phyloP scores from a whole-genome alignment of 2,113 vertebrate species.

The Pachypanchax playfairii region DNA sequence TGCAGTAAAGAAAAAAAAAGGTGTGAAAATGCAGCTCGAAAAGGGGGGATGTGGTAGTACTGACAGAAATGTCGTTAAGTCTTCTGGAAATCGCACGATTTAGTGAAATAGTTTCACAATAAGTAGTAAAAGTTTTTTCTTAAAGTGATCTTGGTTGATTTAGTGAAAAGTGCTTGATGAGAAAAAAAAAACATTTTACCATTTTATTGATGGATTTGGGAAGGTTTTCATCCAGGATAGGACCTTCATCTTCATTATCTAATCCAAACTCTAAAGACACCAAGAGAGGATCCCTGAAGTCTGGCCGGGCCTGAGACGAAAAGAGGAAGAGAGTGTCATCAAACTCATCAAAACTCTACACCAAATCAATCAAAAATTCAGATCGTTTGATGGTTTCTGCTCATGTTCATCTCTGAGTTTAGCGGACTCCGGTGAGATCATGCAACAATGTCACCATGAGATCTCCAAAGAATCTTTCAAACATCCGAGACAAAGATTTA shows the following conservation, averaged over 20 bases:
- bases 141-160: neutral
- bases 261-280: slow-evolving; percentile 89
- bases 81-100: too few relatives aligned
- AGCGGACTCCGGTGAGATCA: neutral
- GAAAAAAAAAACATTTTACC: slow-evolving; percentile 76
- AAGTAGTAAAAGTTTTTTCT: slow-evolving; percentile 8
- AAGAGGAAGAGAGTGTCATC: neutral
- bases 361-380: too few relatives aligned
- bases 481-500: neutral
- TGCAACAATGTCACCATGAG: neutral
- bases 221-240: slow-evolving; percentile 86
- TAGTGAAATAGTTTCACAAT: too few relatives aligned
- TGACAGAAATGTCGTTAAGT: too few relatives aligned
- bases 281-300: slow-evolving; percentile 91
- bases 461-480: neutral
- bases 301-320: slow-evolving; percentile 84
- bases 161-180: neutral
- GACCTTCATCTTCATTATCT: slow-evolving; percentile 86
- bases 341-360: neutral
- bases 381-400: too few relatives aligned
- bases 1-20: too few relatives aligned
- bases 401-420: neutral
- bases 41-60: too few relatives aligned
- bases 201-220: slow-evolving; percentile 87
- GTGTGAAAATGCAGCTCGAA: too few relatives aligned